Base-by-base conservation (phyloP, 1,140 invertebrate genomes). In the Hirudo medicinalis region DNA sequence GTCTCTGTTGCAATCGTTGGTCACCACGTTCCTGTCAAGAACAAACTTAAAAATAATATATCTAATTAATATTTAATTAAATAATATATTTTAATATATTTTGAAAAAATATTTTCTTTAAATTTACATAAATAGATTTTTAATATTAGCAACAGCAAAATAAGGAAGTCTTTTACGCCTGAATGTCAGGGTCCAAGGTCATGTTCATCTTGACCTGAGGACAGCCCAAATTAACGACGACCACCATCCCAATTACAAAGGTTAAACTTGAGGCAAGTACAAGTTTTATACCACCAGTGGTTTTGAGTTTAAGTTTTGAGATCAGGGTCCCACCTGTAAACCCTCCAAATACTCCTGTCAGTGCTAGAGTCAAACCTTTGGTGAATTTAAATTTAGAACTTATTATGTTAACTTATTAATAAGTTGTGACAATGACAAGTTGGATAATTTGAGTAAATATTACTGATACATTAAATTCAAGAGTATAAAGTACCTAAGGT, bases 191-290 rank as follows among this genome's bases (percentile, higher is more conserved):
- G 27, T 40, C 29, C 36, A 70, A 9, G 2, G 17, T 11, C 36
- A 57, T 63, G 13, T 17, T 43, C 43, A 72, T 69, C 22, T 72
- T 22, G 22, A 54, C 27, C 53, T 55, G 72, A 25, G 72, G 72
- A 69, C 72, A 72, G 3, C 67, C 54, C 22, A 72, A 25, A 27
- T 69, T 43, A 6, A 69, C 5, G 0, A 43, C 13, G 8, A 69
- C n/a, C 0, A n/a, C 67, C 27, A 70, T 15, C 25, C 72, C 72
- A 55, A 13, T n/a, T 22, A 20, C 15, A 49, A 71, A 55, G 40
- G 43, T 15, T 27, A 49, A 22, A 29, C 25, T 55, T 15, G 15
- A n/a, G n/a, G 25, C 25, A n/a, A 72, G n/a, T 5, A 72, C 25
- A 13, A 72, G n/a, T 63, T 72, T 72, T 22, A 43, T n/a, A 40